A percentile compares a stretch with the other conserved stretches of the same genome.
Conservation (phyloP, 1,140 invertebrate species). For the Chionoecetes opilio region DNA sequence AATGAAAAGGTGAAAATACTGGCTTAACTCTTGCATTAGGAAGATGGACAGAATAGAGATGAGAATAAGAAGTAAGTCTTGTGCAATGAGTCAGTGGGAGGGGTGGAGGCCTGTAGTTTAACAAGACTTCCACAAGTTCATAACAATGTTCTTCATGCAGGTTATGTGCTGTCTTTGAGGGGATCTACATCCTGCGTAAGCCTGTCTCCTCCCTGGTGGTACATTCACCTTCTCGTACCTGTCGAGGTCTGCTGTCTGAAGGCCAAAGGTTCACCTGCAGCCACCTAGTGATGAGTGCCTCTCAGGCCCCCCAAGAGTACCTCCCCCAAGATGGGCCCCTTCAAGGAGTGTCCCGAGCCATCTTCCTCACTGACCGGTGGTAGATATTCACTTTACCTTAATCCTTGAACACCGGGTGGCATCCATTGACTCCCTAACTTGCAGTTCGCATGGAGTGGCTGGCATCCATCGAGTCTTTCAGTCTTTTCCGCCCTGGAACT, state of each 20-base stretch:
- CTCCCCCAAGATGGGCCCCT: slow-evolving; percentile 77
- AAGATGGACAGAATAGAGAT: too few species aligned
- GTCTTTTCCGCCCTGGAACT: too few species aligned
- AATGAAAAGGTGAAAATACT: too few species aligned
- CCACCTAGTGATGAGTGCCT: slow-evolving; percentile 87
- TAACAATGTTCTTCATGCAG: slow-evolving; percentile 83
- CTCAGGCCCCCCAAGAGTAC: slow-evolving; percentile 82
- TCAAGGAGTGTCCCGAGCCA: slow-evolving; percentile 88
- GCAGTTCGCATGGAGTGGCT: too few species aligned
- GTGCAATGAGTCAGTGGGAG: too few species aligned
- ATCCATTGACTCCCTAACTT: too few species aligned
- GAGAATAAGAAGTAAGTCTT: too few species aligned
- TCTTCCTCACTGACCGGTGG: slow-evolving; percentile 89
- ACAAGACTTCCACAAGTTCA: too few species aligned
- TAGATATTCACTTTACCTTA: not conserved
- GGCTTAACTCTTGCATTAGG: too few species aligned
- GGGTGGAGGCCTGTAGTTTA: too few species aligned
- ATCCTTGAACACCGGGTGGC: too few species aligned
- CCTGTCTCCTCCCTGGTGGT: slow-evolving; percentile 83
- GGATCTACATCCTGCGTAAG: slow-evolving; percentile 95
- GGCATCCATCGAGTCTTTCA: too few species aligned
- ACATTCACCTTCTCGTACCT: slow-evolving; percentile 83
- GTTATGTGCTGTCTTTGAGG: slow-evolving; percentile 98
- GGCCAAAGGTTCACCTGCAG: slow-evolving; percentile 87
- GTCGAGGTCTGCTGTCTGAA: slow-evolving; percentile 86